Conservation (phyloP, 2,113 vertebrate genomes). For the Telmatochromis bifrenatus region DNA sequence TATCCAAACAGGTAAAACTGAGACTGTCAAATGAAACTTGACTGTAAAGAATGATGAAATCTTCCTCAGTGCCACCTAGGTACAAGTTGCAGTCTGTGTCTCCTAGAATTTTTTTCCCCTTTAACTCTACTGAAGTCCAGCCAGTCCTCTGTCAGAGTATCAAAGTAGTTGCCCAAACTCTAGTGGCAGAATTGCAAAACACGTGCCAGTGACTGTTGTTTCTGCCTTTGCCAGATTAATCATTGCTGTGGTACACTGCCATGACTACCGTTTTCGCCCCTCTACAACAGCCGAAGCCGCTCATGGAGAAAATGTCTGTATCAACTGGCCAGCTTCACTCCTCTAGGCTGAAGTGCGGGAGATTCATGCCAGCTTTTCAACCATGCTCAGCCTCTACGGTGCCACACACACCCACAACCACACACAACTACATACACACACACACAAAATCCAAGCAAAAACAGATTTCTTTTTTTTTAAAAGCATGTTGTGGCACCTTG, state of each 20-base stretch:
- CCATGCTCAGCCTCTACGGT: not conserved
- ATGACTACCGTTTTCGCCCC: not conserved
- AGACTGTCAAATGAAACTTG: not conserved
- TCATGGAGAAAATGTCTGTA: conserved; percentile 10
- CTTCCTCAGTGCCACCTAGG: not conserved
- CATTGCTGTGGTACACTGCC: not conserved
- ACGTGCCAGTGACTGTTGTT: not conserved
- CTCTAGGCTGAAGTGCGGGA: not conserved
- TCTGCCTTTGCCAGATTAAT: conserved; percentile 13
- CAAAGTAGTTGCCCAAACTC: not conserved
- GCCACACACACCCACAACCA: not conserved
- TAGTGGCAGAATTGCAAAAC: not conserved
- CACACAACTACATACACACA: not conserved
- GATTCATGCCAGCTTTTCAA: not conserved
- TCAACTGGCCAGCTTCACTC: not conserved
- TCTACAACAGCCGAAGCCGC: not conserved
- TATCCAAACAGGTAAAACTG: not conserved
- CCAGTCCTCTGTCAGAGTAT: not conserved
- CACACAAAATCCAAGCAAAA: not conserved
- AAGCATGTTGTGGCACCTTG: not conserved
- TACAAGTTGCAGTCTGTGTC: not conserved
- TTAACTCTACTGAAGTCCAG: not conserved
- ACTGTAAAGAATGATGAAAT: not conserved
- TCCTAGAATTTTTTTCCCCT: not conserved
- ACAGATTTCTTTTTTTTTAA: not conserved